These are phyloP conservation scores for Drosophila nigritarsus DNA, from an alignment of 2,888 invertebrate species.

Conservation along the genomic window DNA sequence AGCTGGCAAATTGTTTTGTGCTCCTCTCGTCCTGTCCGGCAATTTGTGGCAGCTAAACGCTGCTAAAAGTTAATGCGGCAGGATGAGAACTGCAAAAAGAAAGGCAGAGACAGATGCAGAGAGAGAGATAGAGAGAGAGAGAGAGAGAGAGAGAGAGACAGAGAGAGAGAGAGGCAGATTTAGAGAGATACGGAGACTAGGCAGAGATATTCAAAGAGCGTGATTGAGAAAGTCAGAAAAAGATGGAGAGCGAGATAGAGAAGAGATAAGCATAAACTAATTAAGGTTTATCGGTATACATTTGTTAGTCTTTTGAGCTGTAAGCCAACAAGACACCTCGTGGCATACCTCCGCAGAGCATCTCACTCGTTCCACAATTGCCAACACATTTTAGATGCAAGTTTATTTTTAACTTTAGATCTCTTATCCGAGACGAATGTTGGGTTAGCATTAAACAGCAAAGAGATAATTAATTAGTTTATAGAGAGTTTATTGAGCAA, in stretches of 20 bases:
- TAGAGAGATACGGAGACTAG: background rate
- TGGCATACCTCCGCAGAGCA: background rate
- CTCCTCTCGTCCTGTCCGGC: slow-evolving; percentile 58
- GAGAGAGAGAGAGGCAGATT: background rate
- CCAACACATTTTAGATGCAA: background rate
- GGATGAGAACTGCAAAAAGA: background rate
- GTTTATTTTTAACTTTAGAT: background rate
- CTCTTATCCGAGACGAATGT: background rate
- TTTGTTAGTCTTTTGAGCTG: background rate
- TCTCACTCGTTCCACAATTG: background rate
- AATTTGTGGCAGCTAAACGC: slow-evolving; percentile 50
- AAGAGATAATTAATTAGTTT: background rate
- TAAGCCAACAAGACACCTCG: background rate
- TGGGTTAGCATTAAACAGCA: background rate
- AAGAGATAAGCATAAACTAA: background rate
- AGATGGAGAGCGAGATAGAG: background rate
- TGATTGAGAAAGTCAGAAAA: background rate
- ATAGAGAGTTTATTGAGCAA: background rate
- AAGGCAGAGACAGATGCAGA: background rate
- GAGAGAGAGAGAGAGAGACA: background rate
- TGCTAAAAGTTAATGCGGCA: slow-evolving; percentile 15
- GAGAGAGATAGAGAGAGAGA: too few species aligned
- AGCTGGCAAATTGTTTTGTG: slow-evolving; percentile 74
- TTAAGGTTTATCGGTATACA: background rate
- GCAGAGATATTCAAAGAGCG: background rate